Conservation (phyloP, 1,140 invertebrate genomes). For the Bombus haemorrhoidalis region DNA sequence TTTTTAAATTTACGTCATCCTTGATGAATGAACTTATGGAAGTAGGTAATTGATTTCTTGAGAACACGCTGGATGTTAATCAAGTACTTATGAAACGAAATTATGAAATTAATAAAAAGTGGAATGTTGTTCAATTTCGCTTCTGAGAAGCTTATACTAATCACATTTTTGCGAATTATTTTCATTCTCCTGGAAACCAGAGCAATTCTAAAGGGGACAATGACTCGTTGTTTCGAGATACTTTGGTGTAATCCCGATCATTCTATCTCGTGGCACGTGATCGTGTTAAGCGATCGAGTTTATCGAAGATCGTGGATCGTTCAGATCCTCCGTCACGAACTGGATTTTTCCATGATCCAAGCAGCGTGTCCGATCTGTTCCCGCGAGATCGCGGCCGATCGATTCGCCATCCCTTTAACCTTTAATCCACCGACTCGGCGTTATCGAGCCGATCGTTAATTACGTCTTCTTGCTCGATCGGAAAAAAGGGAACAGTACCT, state of each 20-base stretch:
- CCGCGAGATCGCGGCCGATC: conserved; percentile 42
- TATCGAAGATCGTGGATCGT: conserved; percentile 53
- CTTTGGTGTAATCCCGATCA: neutral
- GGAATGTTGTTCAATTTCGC: no score
- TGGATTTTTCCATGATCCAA: conserved; percentile 30
- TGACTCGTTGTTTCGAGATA: neutral
- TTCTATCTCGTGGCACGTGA: neutral
- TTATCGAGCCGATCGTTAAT: conserved; percentile 47
- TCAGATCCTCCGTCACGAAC: conserved; percentile 29
- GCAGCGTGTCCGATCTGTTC: conserved; percentile 18
- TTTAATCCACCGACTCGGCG: conserved; percentile 30
- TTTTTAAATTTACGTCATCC: no score
- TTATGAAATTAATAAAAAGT: no score
- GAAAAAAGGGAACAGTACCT: neutral
- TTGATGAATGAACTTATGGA: no score
- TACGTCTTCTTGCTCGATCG: conserved; percentile 11
- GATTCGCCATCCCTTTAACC: conserved; percentile 41
- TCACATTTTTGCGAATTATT: no score
- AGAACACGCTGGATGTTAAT: no score
- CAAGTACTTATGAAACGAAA: no score
- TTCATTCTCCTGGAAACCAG: no score
- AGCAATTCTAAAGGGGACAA: neutral
- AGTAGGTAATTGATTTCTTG: no score
- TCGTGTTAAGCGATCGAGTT: conserved; percentile 46
- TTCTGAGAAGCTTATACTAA: no score